phyloP scores from a whole-genome alignment of 1,140 invertebrate genomes.

The Drosophila sturtevanti region DNA sequence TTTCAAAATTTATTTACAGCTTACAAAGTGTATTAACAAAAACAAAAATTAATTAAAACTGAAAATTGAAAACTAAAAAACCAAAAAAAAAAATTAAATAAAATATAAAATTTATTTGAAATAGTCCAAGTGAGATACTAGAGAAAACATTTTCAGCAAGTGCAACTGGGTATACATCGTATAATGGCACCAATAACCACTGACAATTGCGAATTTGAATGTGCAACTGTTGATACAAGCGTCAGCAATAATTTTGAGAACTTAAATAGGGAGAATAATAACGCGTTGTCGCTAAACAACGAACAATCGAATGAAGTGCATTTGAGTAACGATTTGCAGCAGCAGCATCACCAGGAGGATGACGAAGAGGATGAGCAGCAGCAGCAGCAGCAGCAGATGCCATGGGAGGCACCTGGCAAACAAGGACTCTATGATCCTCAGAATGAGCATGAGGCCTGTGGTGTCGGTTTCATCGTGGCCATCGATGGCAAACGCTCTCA shows the following conservation, averaged over 20 bases:
- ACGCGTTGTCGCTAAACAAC: slow-evolving; percentile 25
- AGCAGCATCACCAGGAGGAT: slow-evolving; percentile 38
- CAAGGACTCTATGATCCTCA: slow-evolving; percentile 97
- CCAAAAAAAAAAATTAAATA: slow-evolving; percentile 9
- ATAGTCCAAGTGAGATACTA: slow-evolving; percentile 47
- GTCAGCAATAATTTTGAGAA: slow-evolving; percentile 48
- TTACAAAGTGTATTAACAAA: slow-evolving; percentile 51
- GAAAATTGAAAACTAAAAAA: slow-evolving; percentile 28
- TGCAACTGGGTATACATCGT: slow-evolving; percentile 71
- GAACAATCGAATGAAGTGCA: slow-evolving; percentile 68
- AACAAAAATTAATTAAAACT: slow-evolving; percentile 16
- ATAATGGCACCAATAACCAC: slow-evolving; percentile 82
- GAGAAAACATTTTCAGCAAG: slow-evolving; percentile 64
- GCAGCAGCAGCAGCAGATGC: slow-evolving; percentile 82
- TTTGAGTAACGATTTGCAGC: slow-evolving; percentile 42
- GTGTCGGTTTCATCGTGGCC: slow-evolving; percentile 99
- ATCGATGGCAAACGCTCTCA: slow-evolving; percentile 97
- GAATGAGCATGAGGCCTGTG: slow-evolving; percentile 97
- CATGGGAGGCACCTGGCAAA: slow-evolving; percentile 86
- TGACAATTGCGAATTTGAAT: slow-evolving; percentile 82
- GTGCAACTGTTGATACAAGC: slow-evolving; percentile 75
- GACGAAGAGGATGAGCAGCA: slow-evolving; percentile 34
- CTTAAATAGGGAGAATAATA: slow-evolving; percentile 29
- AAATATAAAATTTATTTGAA: slow-evolving; percentile 16
- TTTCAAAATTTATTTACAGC: slow-evolving; percentile 33